Evolutionary conservation across 2,888 invertebrate species (phyloP), one percentile per base, ranked within the genome.

Genomic region (Acanthococcus lagerstroemiae): DNA sequence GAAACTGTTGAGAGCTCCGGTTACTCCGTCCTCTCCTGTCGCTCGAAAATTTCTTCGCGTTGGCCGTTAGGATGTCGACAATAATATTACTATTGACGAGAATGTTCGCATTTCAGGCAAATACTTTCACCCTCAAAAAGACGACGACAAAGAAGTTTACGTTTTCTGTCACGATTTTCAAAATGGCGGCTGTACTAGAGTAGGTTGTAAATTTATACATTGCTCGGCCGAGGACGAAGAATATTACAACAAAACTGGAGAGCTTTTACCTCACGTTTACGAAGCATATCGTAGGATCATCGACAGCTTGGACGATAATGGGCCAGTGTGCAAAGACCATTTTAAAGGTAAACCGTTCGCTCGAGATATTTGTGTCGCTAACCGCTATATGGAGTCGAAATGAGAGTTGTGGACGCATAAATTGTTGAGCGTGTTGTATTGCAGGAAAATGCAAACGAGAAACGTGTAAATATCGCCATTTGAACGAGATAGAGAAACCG

Each of bases 171-270:
- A 83, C 72, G 84, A 84, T 73, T 84, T 79, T 73, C 89, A 89
- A 76, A 90, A 90, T 74, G 83, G 65, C 25, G 81, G 84, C 68
- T 90, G 89, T 73, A 80, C 81, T n/a, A 80, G 90, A 71, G 83
- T 83, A 3, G 84, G 83, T 67, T 89, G 88, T 73, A 84, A 84
- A 72, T 89, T 88, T 74, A 80, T 88, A 50, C 90, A 90, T 75
- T 88, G 88, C 72, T 81, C 84, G 0, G 79, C 85, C 19, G 81
- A 82, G 68, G 86, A 86, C 71, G 88, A 89, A 74, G 88, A 88
- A 72, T 86, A 84, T 71, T 90, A 85, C 72, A 82, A 85, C 71
- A 79, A 80, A 57, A 85, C 84, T 12, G 88, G 88, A 1, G 84
- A 86, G 73, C 78, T 90, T 73, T 87, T 88, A 1, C 77, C 78